A percentile compares a stretch with the other conserved stretches of the same genome.
These are phyloP conservation scores for Lophius americanus DNA, from an alignment of 2,797 vertebrate species.

Conservation along the genomic window DNA sequence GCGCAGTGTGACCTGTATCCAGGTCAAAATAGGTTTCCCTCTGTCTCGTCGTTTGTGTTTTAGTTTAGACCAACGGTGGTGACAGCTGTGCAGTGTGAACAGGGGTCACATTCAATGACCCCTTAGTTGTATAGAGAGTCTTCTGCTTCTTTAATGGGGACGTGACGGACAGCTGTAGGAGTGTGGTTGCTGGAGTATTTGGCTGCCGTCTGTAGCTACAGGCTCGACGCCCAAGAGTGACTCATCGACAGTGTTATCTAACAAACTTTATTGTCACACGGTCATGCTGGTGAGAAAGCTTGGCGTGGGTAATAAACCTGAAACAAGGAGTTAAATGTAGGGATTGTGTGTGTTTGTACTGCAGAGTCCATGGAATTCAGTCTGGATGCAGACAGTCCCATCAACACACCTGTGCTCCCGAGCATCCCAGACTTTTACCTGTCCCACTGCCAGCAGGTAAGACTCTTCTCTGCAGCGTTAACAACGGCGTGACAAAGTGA, in stretches of 20 bases:
- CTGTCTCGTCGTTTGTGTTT: conserved; percentile 54
- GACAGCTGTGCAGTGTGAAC: too few species aligned
- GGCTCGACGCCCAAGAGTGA: conserved; percentile 56
- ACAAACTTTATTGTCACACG: conserved; percentile 35
- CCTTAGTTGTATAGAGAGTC: neutral
- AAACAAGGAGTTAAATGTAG: neutral
- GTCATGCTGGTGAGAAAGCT: neutral
- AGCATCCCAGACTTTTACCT: conserved; percentile 89
- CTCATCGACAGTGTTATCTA: conserved; percentile 47
- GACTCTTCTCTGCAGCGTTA: conserved; percentile 27
- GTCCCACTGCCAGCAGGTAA: conserved; percentile 86
- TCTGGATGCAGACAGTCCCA: conserved; percentile 90
- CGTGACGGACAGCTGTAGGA: conserved; percentile 5
- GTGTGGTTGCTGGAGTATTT: conserved; percentile 8
- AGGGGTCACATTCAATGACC: too few species aligned
- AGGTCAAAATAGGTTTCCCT: conserved; percentile 28
- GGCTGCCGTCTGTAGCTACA: conserved; percentile 26
- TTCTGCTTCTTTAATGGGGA: conserved; percentile 14
- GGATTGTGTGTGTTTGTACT: conserved; percentile 37
- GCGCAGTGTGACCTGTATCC: neutral
- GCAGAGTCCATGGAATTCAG: conserved; percentile 86
- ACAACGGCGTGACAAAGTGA: too few species aligned
- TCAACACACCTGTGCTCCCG: conserved; percentile 81
- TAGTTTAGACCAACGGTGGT: conserved; percentile 12
- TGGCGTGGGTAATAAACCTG: conserved; percentile 5